phyloP scores from a whole-genome alignment of 2,113 vertebrate genomes.

The Pterocles orientalis region DNA sequence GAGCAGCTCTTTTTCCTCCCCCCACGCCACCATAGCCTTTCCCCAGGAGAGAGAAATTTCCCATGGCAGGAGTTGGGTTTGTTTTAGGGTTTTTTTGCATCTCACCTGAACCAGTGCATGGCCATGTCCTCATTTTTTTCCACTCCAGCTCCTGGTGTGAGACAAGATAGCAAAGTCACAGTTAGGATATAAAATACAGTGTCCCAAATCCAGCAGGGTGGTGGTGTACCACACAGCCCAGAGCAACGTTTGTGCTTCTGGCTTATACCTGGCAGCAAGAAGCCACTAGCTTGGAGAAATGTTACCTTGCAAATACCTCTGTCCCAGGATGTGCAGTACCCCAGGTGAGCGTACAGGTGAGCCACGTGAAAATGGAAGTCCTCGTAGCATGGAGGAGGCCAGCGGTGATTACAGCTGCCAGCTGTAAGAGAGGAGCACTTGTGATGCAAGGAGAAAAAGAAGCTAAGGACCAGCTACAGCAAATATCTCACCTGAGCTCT shows the following conservation, averaged over 20 bases:
- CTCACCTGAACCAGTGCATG: slow-evolving; percentile 76
- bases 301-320: slow-evolving; percentile 76
- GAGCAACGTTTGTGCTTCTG: not conserved
- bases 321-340: slow-evolving; percentile 67
- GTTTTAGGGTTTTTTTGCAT: not conserved
- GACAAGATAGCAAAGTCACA: not conserved
- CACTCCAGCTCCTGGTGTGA: slow-evolving; percentile 64
- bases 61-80: not conserved
- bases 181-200: not conserved
- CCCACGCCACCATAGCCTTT: not conserved
- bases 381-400: slow-evolving; percentile 30
- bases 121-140: slow-evolving; percentile 60
- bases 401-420: slow-evolving; percentile 29
- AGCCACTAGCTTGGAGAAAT: not conserved
- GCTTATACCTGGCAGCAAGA: not conserved
- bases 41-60: not conserved
- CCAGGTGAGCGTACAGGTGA: slow-evolving; percentile 50
- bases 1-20: not conserved
- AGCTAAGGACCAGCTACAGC: not conserved
- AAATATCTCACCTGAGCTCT: not conserved
- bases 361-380: slow-evolving; percentile 71
- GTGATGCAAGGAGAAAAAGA: not conserved
- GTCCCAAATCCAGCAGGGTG: not conserved
- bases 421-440: slow-evolving; percentile 18
- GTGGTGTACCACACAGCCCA: not conserved